Evolutionary conservation across 30 jellyfish, hydroid and myxozoan genomes (phyloP).

Genomic region (Hydra vulgaris): DNA sequence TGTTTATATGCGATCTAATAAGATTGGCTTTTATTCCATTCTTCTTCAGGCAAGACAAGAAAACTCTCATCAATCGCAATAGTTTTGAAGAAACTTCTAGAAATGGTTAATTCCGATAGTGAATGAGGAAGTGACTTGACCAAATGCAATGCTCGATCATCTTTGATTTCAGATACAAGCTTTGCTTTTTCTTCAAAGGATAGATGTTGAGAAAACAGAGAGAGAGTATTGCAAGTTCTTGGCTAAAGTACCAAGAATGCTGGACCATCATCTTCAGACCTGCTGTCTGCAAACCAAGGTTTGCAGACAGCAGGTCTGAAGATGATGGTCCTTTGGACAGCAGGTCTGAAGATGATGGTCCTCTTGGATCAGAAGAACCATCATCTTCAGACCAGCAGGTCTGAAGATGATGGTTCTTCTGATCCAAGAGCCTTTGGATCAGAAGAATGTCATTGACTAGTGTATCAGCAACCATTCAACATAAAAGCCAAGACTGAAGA

Average conservation of each 20-base stretch:
- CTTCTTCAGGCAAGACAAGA: not conserved
- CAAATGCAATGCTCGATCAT: not conserved
- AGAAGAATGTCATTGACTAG: not conserved
- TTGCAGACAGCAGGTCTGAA: not conserved
- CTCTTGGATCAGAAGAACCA: no score
- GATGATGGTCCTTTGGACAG: no score
- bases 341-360: no score
- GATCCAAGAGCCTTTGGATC: not conserved
- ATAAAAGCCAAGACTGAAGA: not conserved
- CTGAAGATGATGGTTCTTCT: no score
- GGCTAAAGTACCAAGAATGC: not conserved
- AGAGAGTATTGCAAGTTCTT: not conserved
- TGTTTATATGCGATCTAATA: not conserved
- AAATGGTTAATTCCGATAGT: not conserved
- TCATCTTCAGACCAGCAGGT: no score
- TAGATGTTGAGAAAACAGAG: not conserved
- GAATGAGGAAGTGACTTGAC: not conserved
- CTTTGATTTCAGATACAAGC: not conserved
- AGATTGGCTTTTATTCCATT: not conserved
- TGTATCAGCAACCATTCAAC: not conserved
- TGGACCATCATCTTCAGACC: not conserved
- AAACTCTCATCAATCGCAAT: not conserved
- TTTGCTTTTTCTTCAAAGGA: not conserved
- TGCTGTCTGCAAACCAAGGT: not conserved
- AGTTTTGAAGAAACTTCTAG: not conserved